phyloP scores from a whole-genome alignment of 1,140 invertebrate species.

The Ditylenchus dipsaci region DNA sequence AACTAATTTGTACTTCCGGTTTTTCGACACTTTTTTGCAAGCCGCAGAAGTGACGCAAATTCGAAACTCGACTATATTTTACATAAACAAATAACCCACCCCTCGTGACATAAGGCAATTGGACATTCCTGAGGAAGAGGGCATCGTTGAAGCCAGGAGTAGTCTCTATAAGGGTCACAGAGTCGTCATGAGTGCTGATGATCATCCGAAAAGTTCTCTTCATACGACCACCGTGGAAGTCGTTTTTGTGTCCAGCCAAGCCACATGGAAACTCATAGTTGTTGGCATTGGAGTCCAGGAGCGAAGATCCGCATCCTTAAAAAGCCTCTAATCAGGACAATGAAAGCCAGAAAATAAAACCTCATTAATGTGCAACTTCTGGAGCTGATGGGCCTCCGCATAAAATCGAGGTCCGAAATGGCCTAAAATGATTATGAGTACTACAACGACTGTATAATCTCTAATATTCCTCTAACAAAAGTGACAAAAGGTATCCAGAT shows the following conservation, averaged over 20 bases:
- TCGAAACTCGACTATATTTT: no score
- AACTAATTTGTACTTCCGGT: no score
- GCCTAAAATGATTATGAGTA: no score
- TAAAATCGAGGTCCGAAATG: conserved; percentile 25
- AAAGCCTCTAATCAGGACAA: no score
- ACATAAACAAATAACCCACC: no score
- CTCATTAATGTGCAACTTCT: neutral
- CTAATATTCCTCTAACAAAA: no score
- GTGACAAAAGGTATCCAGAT: no score
- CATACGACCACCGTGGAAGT: conserved; percentile 28
- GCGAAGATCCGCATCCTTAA: conserved; percentile 10
- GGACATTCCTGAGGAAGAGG: conserved; percentile 12
- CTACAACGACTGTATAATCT: no score
- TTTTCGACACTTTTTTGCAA: no score
- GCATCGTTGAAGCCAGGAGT: conserved; percentile 30
- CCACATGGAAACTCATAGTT: conserved; percentile 24
- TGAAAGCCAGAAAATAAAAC: no score
- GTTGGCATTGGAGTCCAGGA: conserved; percentile 25
- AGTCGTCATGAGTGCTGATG: conserved; percentile 19
- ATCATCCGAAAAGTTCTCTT: conserved; percentile 36
- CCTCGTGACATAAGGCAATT: conserved; percentile 8
- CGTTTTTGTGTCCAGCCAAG: conserved; percentile 41
- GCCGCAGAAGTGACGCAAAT: no score
- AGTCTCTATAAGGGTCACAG: conserved; percentile 34
- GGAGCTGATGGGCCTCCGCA: neutral